Evolutionary conservation across 1,140 invertebrate genomes (phyloP).

Genomic region (Drosophila prosaltans): DNA sequence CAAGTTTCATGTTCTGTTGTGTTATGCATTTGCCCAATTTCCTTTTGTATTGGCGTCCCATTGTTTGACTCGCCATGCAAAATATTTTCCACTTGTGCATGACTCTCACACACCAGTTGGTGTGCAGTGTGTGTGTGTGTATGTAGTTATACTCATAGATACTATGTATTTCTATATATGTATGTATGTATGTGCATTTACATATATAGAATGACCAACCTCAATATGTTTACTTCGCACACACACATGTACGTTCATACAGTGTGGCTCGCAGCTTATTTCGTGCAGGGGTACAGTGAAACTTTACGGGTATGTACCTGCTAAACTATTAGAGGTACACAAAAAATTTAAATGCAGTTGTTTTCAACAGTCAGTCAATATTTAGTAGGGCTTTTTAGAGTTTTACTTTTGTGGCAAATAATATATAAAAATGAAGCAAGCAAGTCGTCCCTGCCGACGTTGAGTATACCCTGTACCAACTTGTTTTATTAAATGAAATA

Average conservation of each 20-base stretch:
- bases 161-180: background rate
- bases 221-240: constrained; percentile 20
- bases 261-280: no score
- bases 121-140: background rate
- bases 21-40: constrained; percentile 6
- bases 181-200: background rate
- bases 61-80: constrained; percentile 25
- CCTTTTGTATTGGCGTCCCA: constrained; percentile 2
- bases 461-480: no score
- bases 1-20: constrained; percentile 13
- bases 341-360: no score
- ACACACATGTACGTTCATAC: background rate
- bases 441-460: no score
- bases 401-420: no score
- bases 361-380: no score
- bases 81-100: constrained; percentile 10
- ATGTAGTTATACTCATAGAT: background rate
- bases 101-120: background rate
- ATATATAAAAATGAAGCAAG: no score
- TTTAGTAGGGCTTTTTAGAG: no score
- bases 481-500: no score
- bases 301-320: no score
- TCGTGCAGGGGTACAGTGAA: no score
- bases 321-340: no score
- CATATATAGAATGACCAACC: constrained; percentile 34